Conservation (phyloP, 2,888 invertebrate genomes). For the Craniophora ligustri region DNA sequence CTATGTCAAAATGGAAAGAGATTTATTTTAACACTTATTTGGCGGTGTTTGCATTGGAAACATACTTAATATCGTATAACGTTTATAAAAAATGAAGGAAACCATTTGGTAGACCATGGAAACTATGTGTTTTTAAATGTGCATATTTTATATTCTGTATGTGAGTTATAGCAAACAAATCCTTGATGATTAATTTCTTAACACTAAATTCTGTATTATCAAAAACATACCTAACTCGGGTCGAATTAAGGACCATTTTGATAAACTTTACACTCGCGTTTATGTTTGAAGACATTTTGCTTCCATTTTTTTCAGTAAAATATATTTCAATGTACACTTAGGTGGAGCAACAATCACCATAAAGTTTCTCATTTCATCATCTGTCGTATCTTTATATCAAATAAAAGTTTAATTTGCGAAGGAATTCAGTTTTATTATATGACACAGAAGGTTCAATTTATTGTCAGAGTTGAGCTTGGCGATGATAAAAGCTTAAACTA, state of each 20-base stretch:
- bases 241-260: too few species aligned
- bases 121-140: background rate
- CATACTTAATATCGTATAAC: background rate
- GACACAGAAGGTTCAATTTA: slow-evolving; percentile 6
- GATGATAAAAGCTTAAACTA: too few species aligned
- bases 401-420: slow-evolving; percentile 4
- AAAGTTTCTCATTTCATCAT: slow-evolving; percentile 35
- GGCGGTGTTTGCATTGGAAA: background rate
- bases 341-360: slow-evolving; percentile 52
- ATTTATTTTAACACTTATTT: slow-evolving; percentile 5
- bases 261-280: too few species aligned
- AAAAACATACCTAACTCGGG: too few species aligned
- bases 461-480: slow-evolving; percentile 29
- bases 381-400: slow-evolving; percentile 31
- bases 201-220: background rate
- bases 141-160: background rate
- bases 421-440: slow-evolving; percentile 3
- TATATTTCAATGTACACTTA: slow-evolving; percentile 11
- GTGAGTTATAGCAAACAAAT: slow-evolving; percentile 15
- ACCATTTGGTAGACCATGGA: background rate
- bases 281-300: background rate
- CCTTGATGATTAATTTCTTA: background rate
- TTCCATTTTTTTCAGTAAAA: slow-evolving; percentile 13
- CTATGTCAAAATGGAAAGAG: slow-evolving; percentile 42
- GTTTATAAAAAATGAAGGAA: background rate